Base-by-base conservation (phyloP, 2,113 vertebrate species). In the Orycteropus afer region DNA sequence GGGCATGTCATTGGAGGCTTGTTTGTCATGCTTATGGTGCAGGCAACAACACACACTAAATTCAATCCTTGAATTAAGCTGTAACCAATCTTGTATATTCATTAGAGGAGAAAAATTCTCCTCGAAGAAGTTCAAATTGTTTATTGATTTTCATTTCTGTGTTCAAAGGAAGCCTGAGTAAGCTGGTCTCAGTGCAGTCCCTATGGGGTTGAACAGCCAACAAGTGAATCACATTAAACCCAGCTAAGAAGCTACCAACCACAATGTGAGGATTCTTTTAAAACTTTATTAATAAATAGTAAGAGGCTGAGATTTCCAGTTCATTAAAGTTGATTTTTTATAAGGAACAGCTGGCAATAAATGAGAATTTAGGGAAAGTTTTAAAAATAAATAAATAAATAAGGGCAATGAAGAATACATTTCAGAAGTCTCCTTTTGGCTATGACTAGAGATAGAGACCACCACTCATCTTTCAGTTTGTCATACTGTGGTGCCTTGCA, bases 81-180 rank as follows among this genome's bases (percentile, higher is more conserved):
- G 99, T 99, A 98, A 99, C 98, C 99, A 99, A 99, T 98, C 99
- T 99, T 99, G 99, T 99, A 99, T 99, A 99, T 99, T 99, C 99
- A 99, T 99, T 99, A 99, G 98, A 99, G 98, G 98, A 98, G 98
- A 99, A 98, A 99, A 98, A 99, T 99, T 99, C 98, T 99, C 99
- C 99, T 99, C 98, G 98, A 99, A 99, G 99, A 99, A 99, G 99
- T 99, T 99, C 98, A 99, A 99, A 99, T 99, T 99, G 99, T 99
- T 99, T 99, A 99, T 99, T 99, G 99, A 99, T 99, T 99, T 99
- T 99, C 99, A 99, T 99, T 99, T 99, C 99, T 99, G 98, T 99
- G 99, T 99, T 99, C 99, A 98, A 98, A 98, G 98, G 98, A 99
- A 98, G 98, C 98, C 98, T 98, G 98, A 99, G 99, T 99, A 99